These are phyloP conservation scores for Drosophila sulfurigaster DNA, from an alignment of 1,140 invertebrate genomes.

Conservation along the genomic window DNA sequence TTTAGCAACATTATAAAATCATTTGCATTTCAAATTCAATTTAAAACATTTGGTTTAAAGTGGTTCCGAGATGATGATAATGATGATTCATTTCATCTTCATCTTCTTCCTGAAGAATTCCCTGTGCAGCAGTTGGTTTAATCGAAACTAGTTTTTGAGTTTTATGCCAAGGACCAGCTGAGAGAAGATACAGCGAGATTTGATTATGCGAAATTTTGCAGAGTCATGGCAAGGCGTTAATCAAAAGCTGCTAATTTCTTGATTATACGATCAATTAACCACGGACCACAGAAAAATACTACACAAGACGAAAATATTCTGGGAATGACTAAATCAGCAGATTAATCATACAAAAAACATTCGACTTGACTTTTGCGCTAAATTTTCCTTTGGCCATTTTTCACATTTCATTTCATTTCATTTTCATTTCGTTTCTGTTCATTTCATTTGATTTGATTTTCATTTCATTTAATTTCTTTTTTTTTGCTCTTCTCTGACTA, in stretches of 20 bases:
- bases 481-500: background rate
- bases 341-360: conserved; percentile 42
- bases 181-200: background rate
- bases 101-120: no score
- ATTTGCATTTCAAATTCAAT: no score
- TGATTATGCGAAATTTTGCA: conserved; percentile 8
- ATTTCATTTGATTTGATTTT: conserved; percentile 10
- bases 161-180: conserved; percentile 9
- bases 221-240: conserved; percentile 32
- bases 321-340: conserved; percentile 42
- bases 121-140: no score
- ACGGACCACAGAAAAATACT: conserved; percentile 1
- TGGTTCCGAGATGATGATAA: no score
- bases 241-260: conserved; percentile 40
- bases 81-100: no score
- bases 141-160: background rate
- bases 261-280: conserved; percentile 48
- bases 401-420: background rate
- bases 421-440: conserved; percentile 12
- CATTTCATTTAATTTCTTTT: background rate
- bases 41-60: no score
- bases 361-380: conserved; percentile 25
- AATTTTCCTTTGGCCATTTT: conserved; percentile 27
- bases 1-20: no score
- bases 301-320: conserved; percentile 2